Percentiles rank a stretch among this genome's conserved stretches.
Evolutionary conservation across 2,113 vertebrate species (phyloP).

Genomic region (Pachyramphus minor): DNA sequence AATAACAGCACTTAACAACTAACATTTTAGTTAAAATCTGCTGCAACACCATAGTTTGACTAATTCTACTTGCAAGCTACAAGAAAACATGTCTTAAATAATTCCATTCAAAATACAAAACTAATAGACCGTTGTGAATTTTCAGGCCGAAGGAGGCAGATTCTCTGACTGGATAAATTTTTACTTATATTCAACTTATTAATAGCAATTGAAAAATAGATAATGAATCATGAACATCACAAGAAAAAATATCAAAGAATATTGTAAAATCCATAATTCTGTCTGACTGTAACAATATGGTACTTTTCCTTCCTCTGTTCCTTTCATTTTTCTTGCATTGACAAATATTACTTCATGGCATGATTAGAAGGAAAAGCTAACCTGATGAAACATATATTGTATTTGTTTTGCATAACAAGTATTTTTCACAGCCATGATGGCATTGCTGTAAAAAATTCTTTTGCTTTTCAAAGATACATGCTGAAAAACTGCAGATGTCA

Average conservation of each 20-base stretch:
- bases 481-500: slow-evolving; percentile 2
- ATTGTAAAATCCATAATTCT: slow-evolving; percentile 6
- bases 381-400: neutral
- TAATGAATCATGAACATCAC: neutral
- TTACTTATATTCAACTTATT: neutral
- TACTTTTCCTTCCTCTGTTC: neutral
- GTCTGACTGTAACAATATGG: neutral
- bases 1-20: neutral
- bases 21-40: neutral
- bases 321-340: slow-evolving; percentile 18
- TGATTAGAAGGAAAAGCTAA: slow-evolving; percentile 24
- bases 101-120: neutral
- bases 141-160: neutral
- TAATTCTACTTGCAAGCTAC: neutral
- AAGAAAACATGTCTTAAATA: neutral
- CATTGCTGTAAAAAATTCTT: neutral
- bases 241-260: neutral
- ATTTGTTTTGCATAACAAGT: neutral
- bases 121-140: neutral
- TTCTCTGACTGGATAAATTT: neutral
- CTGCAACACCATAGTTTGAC: neutral
- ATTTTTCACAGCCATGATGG: neutral
- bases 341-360: neutral
- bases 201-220: neutral
- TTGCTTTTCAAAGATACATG: neutral